These are phyloP conservation scores for Delia radicum DNA, from an alignment of 1,140 invertebrate genomes.

Conservation along the genomic window DNA sequence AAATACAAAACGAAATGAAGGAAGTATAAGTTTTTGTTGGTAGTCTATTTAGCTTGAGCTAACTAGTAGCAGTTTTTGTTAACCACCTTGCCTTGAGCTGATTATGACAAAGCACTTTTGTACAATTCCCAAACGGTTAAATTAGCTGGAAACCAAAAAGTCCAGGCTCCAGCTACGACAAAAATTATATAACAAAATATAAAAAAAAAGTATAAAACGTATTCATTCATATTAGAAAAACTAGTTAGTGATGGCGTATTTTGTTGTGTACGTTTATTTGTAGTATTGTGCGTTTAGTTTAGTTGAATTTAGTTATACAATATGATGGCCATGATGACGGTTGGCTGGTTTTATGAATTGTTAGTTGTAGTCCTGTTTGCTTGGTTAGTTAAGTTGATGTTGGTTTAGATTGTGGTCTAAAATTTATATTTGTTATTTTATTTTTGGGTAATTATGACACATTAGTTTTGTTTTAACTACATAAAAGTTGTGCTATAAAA, in stretches of 20 bases:
- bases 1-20: background rate
- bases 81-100: constrained; percentile 27
- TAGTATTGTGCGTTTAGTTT: background rate
- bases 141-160: constrained; percentile 26
- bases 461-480: constrained; percentile 7
- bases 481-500: background rate
- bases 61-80: background rate
- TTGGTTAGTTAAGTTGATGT: background rate
- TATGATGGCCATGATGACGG: background rate
- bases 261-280: background rate
- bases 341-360: background rate
- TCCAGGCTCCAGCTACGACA: background rate
- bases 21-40: constrained; percentile 11
- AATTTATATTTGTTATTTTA: constrained; percentile 15
- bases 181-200: no score
- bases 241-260: background rate
- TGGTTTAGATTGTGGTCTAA: constrained; percentile 8
- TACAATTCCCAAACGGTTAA: constrained; percentile 28
- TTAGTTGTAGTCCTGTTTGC: background rate
- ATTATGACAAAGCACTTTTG: constrained; percentile 31
- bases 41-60: background rate
- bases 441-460: constrained; percentile 16
- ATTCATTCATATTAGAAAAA: background rate
- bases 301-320: background rate
- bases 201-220: background rate